phyloP scores from a whole-genome alignment of 1,140 invertebrate genomes.

The Apolygus lucorum region DNA sequence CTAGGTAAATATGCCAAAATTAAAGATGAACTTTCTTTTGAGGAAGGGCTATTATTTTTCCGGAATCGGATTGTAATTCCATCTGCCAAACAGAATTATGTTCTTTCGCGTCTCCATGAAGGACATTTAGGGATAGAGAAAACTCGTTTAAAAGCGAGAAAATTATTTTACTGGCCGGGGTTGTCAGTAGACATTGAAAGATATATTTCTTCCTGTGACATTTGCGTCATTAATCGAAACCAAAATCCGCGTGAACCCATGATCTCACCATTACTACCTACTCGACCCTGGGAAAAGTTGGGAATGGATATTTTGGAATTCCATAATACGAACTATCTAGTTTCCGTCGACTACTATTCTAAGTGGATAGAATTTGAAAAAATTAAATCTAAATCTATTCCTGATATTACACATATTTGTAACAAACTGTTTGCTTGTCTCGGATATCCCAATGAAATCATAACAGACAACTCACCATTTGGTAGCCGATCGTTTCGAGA shows the following conservation, averaged over 20 bases:
- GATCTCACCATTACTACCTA: neutral
- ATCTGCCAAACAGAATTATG: neutral
- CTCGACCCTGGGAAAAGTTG: slow-evolving; percentile 1
- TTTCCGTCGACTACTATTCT: slow-evolving; percentile 9
- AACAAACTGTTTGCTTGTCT: slow-evolving; percentile 2
- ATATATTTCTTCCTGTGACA: slow-evolving; percentile 5
- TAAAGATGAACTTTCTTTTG: slow-evolving; percentile 1
- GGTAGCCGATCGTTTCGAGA: slow-evolving; percentile 1
- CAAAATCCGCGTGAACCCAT: slow-evolving; percentile 2
- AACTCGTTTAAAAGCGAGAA: neutral
- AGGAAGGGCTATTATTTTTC: neutral
- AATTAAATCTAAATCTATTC: slow-evolving; percentile 4
- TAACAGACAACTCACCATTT: slow-evolving; percentile 15
- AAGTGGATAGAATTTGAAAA: slow-evolving; percentile 12
- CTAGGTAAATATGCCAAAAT: neutral
- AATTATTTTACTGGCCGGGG: slow-evolving; percentile 15
- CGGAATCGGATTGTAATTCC: neutral
- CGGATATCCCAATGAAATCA: neutral
- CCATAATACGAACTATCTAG: slow-evolving; percentile 11
- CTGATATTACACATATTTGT: slow-evolving; percentile 4
- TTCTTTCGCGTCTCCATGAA: neutral
- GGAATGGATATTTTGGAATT: slow-evolving; percentile 13
- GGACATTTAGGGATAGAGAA: neutral
- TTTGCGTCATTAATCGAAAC: neutral
- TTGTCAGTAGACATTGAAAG: slow-evolving; percentile 5